Evolutionary conservation across 2,888 invertebrate species (phyloP).

Genomic region (Conomelus anceps): DNA sequence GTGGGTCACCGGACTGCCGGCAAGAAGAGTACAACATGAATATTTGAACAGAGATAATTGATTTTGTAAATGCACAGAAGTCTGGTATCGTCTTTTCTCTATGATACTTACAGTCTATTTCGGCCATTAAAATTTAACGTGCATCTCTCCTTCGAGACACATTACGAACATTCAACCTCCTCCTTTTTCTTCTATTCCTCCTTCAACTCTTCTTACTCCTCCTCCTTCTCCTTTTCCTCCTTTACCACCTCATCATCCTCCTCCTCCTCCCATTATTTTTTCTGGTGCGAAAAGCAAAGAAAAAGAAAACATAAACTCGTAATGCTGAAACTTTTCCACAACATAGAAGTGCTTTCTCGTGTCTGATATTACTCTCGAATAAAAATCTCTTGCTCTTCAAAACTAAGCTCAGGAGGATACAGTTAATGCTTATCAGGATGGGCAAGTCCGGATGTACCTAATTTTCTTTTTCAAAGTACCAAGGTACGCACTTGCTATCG

Average conservation of each 20-base stretch:
- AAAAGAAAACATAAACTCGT: background rate
- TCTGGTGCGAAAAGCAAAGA: background rate
- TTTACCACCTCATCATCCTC: background rate
- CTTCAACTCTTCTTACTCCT: background rate
- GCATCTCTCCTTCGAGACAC: background rate
- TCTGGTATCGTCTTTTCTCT: background rate
- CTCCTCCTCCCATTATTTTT: background rate
- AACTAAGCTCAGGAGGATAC: background rate
- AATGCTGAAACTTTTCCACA: background rate
- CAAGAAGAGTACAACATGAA: background rate
- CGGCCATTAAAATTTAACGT: background rate
- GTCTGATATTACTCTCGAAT: background rate
- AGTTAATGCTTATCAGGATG: background rate
- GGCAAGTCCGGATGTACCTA: background rate
- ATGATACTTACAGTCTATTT: background rate
- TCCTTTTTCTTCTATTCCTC: background rate
- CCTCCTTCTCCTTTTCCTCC: background rate
- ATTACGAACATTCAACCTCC: background rate
- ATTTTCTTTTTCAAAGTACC: background rate
- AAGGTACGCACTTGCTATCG: background rate
- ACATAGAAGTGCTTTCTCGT: background rate
- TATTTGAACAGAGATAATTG: background rate
- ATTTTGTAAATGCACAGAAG: background rate
- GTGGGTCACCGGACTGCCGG: background rate
- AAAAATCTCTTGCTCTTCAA: background rate